phyloP scores from a whole-genome alignment of 2,113 vertebrate species.

The Sinosuthora webbiana region DNA sequence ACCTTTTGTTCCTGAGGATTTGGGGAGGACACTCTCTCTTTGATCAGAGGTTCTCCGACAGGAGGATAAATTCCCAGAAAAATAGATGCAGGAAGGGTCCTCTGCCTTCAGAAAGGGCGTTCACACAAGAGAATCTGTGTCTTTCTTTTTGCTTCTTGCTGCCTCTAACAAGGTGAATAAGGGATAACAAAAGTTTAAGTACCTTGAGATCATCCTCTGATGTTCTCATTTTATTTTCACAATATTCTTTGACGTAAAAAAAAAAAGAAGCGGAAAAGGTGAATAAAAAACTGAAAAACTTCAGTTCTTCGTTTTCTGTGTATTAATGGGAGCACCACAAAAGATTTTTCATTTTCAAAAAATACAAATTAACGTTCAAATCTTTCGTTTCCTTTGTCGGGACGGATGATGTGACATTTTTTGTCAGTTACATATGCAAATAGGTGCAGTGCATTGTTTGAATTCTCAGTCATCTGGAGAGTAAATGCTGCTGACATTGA shows the following conservation, averaged over 20 bases:
- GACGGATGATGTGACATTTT: constrained; percentile 14
- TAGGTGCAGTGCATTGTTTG: not conserved
- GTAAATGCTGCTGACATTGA: not conserved
- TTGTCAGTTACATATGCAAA: constrained; percentile 20
- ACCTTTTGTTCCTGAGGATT: not conserved
- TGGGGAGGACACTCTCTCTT: not conserved
- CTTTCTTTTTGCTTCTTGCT: not conserved
- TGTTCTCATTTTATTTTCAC: constrained; percentile 28
- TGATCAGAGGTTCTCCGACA: not conserved
- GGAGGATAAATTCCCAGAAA: not conserved
- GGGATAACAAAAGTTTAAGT: not conserved
- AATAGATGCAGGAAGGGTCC: not conserved
- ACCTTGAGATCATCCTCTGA: constrained; percentile 8
- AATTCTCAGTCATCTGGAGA: not conserved
- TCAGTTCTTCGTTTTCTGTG: not conserved
- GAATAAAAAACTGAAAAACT: not conserved
- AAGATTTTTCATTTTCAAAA: not conserved
- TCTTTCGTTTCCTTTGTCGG: constrained; percentile 19
- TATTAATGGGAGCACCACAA: not conserved
- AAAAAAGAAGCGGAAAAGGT: not conserved
- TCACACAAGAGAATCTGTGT: not conserved
- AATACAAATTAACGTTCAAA: not conserved
- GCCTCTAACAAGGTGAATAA: not conserved
- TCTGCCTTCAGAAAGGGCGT: not conserved
- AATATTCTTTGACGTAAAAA: not conserved